These are phyloP conservation scores for Xiphophorus couchianus DNA, from an alignment of 2,113 vertebrate genomes.

Conservation along the genomic window DNA sequence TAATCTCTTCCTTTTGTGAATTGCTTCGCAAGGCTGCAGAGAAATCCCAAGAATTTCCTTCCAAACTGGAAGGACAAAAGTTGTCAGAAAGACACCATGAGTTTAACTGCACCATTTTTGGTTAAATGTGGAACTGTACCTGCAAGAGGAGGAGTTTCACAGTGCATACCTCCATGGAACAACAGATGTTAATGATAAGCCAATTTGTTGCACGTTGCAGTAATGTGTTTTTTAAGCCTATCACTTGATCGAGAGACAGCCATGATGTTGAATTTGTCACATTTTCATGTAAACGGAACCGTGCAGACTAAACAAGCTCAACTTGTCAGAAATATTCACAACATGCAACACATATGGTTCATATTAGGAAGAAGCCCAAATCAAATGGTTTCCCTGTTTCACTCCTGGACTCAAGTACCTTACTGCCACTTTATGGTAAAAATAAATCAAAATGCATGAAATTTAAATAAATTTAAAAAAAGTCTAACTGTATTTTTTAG, in stretches of 20 bases:
- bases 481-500: constrained; percentile 6
- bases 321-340: constrained; percentile 59
- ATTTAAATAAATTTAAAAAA: neutral
- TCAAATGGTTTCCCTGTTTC: constrained; percentile 31
- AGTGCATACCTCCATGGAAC: neutral
- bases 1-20: neutral
- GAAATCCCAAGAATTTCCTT: neutral
- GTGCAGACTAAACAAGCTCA: constrained; percentile 71
- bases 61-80: neutral
- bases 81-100: neutral
- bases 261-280: constrained; percentile 72
- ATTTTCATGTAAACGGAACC: constrained; percentile 70
- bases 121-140: constrained; percentile 1
- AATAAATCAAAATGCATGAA: constrained; percentile 9
- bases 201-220: constrained; percentile 51
- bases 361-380: constrained; percentile 50
- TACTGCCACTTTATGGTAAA: constrained; percentile 3
- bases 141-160: constrained; percentile 1
- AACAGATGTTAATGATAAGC: constrained; percentile 50
- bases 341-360: constrained; percentile 58
- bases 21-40: neutral
- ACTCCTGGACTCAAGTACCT: constrained; percentile 18
- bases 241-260: constrained; percentile 61
- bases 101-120: constrained; percentile 6
- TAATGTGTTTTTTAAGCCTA: constrained; percentile 61